These are phyloP conservation scores for Sphyrna mokarran DNA, from an alignment of 2,113 vertebrate genomes.

Conservation along the genomic window DNA sequence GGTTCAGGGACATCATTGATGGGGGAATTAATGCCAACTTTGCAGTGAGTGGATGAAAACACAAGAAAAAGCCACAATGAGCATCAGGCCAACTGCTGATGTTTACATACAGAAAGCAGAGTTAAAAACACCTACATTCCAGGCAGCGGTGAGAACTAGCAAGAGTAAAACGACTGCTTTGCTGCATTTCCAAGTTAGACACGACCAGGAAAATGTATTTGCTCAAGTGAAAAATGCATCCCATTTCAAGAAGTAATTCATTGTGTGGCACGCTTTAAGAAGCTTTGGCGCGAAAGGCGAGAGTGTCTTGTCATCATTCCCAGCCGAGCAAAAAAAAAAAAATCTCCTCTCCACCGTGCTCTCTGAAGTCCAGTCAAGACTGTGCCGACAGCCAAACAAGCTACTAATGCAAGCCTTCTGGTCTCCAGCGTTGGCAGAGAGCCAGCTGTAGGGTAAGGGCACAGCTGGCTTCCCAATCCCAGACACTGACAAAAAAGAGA, in stretches of 20 bases:
- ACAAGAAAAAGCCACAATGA: not conserved
- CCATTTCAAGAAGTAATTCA: not conserved
- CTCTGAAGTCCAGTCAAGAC: not conserved
- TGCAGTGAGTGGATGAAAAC: not conserved
- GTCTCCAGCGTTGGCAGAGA: not conserved
- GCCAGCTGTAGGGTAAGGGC: not conserved
- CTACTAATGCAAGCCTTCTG: not conserved
- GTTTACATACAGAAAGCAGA: not conserved
- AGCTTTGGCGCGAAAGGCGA: not conserved
- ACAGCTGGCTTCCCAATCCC: not conserved
- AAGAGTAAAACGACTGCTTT: not conserved
- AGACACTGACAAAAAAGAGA: not conserved
- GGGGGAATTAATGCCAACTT: no score
- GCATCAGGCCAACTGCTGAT: not conserved
- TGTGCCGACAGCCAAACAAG: not conserved
- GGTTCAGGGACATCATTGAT: no score
- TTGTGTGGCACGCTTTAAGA: not conserved
- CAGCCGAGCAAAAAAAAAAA: not conserved
- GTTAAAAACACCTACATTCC: not conserved
- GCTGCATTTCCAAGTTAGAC: not conserved
- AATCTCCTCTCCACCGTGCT: not conserved
- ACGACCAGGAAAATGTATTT: not conserved
- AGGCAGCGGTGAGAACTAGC: not conserved
- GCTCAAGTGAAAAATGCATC: not conserved
- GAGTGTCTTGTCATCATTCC: not conserved